Evolutionary conservation across 2,888 invertebrate species (phyloP).

Genomic region (Bellardia bayeri): DNA sequence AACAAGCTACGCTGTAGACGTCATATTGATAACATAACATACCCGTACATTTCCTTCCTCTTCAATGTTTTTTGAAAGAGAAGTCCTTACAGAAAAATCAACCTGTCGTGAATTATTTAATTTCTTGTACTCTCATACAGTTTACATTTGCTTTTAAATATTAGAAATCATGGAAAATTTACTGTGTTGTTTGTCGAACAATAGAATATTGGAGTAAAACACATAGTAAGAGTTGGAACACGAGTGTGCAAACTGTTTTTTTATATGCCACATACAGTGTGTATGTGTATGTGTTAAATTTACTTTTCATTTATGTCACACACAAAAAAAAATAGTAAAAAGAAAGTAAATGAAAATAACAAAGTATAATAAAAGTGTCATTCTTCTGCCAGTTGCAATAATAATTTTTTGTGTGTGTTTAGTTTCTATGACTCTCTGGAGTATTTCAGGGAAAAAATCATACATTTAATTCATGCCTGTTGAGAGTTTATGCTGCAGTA

Average conservation of each 20-base stretch:
- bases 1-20: constrained; percentile 1
- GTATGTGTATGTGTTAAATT: background rate
- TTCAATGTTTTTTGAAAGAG: background rate
- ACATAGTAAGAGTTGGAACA: too few species aligned
- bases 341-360: background rate
- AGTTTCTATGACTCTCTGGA: constrained; percentile 29
- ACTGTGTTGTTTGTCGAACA: background rate
- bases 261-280: constrained; percentile 5
- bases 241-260: background rate
- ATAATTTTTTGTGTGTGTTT: constrained; percentile 14
- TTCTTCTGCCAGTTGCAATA: constrained; percentile 14
- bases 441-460: background rate
- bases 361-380: constrained; percentile 17
- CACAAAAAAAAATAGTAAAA: background rate
- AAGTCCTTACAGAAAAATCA: constrained; percentile 15
- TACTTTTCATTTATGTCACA: constrained; percentile 3
- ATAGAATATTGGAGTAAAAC: background rate
- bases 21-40: constrained; percentile 32
- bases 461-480: constrained; percentile 15
- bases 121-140: background rate
- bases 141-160: background rate
- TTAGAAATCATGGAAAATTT: background rate
- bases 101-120: constrained; percentile 8
- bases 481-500: constrained; percentile 4
- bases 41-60: constrained; percentile 29